These are phyloP conservation scores for Homarus americanus DNA, from an alignment of 1,140 invertebrate species.

Conservation along the genomic window DNA sequence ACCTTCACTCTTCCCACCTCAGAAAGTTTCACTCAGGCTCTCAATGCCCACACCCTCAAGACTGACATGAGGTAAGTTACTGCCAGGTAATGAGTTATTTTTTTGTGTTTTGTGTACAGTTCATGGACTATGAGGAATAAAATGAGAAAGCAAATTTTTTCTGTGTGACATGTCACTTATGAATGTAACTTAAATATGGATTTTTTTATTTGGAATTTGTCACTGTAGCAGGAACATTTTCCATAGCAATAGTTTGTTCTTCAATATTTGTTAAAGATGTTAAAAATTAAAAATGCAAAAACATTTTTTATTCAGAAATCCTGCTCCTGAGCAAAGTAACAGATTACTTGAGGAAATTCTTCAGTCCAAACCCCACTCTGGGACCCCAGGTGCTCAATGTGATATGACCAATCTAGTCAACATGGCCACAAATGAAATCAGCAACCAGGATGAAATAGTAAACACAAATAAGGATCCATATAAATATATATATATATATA, in stretches of 20 bases:
- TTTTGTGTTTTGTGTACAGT: no score
- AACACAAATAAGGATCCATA: background rate
- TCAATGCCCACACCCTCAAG: slow-evolving; percentile 4
- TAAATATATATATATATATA: no score
- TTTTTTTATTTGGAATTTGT: no score
- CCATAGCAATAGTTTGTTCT: no score
- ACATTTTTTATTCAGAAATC: background rate
- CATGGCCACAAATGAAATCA: background rate
- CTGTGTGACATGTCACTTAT: no score
- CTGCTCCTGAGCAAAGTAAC: slow-evolving; percentile 37
- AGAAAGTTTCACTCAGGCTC: slow-evolving; percentile 1
- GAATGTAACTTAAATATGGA: no score
- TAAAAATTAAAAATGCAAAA: no score
- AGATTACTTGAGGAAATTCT: slow-evolving; percentile 46
- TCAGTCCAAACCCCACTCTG: slow-evolving; percentile 30
- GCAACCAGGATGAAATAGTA: background rate
- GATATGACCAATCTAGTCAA: background rate
- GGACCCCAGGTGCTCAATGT: slow-evolving; percentile 2
- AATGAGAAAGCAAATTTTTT: no score
- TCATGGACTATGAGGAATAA: no score
- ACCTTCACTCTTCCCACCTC: background rate
- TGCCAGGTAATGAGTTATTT: background rate
- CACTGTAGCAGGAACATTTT: no score
- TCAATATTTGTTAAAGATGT: no score
- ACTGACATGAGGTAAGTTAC: slow-evolving; percentile 14